Evolutionary conservation across 92 coral and sea anemone genomes (phyloP).

Genomic region (Plumapathes pennacea): DNA sequence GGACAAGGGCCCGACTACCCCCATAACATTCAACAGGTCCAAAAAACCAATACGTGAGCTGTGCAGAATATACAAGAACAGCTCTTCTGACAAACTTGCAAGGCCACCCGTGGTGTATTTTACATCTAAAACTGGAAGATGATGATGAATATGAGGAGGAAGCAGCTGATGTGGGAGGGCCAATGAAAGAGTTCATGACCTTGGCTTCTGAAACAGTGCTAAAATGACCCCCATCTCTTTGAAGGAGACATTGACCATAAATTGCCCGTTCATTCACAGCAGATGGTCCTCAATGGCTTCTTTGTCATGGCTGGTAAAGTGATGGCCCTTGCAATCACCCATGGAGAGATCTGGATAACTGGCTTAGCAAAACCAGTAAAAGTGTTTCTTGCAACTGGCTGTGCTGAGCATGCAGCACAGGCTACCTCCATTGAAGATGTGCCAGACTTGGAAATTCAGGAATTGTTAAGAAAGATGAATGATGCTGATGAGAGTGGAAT

Average conservation of each 20-base stretch:
- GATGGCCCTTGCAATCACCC: conserved; percentile 42
- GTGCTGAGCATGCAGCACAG: conserved; percentile 17
- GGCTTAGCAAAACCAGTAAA: conserved; percentile 39
- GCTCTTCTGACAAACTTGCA: background rate
- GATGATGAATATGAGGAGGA: conserved; percentile 37
- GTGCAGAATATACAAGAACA: conserved; percentile 34
- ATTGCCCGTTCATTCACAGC: conserved; percentile 48
- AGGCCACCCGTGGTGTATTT: conserved; percentile 41
- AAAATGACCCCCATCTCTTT: conserved; percentile 37
- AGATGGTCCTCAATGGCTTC: conserved; percentile 32
- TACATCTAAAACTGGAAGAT: conserved; percentile 22
- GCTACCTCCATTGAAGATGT: conserved; percentile 20
- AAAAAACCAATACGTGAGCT: conserved; percentile 25
- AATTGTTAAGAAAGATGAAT: conserved; percentile 9
- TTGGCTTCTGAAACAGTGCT: conserved; percentile 34
- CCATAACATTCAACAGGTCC: conserved; percentile 41
- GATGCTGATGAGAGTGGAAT: conserved; percentile 4
- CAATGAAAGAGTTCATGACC: conserved; percentile 26
- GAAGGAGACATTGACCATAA: conserved; percentile 46
- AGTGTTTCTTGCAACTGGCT: conserved; percentile 25
- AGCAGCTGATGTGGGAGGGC: conserved; percentile 58
- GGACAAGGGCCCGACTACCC: conserved; percentile 5
- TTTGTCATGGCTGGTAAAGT: conserved; percentile 24
- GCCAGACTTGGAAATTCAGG: conserved; percentile 7
- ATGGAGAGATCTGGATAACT: conserved; percentile 22